phyloP scores from a whole-genome alignment of 2,113 vertebrate species.

The Onychorhynchus coronatus region DNA sequence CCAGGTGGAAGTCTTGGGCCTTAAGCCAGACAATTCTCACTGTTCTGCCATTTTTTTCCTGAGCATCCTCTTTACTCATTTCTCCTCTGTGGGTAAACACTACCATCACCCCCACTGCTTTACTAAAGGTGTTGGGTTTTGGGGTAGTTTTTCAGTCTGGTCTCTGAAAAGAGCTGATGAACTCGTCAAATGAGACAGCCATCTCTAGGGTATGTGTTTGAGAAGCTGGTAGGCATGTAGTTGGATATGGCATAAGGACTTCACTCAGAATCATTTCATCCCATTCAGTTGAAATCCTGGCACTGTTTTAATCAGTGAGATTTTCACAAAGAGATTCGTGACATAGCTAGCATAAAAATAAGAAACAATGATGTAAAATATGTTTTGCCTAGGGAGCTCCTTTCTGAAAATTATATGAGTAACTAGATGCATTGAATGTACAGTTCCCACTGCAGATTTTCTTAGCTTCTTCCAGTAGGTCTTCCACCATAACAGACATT shows the following conservation, averaged over 20 bases:
- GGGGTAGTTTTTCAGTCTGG: not conserved
- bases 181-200: not conserved
- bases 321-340: not conserved
- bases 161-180: not conserved
- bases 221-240: not conserved
- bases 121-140: not conserved
- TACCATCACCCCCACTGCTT: not conserved
- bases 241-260: not conserved
- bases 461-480: not conserved
- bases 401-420: not conserved
- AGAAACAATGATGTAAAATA: not conserved
- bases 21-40: not conserved
- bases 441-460: not conserved
- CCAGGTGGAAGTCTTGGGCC: not conserved
- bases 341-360: not conserved
- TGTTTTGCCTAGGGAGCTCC: not conserved
- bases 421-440: not conserved
- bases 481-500: not conserved
- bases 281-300: not conserved
- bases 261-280: not conserved
- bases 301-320: not conserved
- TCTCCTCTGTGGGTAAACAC: not conserved
- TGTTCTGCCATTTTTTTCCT: not conserved
- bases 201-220: not conserved
- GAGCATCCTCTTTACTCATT: not conserved